A percentile compares a stretch with the other conserved stretches of the same genome.
phyloP scores from a whole-genome alignment of 2,797 vertebrate genomes.

The Trachops cirrhosus region DNA sequence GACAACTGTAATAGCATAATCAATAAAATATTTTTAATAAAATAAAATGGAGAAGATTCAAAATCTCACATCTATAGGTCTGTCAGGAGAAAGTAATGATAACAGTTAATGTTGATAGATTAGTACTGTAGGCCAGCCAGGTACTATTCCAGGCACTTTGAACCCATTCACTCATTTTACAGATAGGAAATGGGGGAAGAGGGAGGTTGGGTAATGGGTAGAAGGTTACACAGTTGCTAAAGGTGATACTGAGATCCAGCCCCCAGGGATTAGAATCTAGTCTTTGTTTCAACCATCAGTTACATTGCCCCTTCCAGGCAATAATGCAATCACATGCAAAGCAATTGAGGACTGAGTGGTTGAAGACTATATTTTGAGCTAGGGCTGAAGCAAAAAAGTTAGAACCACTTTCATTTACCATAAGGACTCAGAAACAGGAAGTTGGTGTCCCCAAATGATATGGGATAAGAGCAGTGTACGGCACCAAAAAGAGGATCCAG shows the following conservation, averaged over 20 bases:
- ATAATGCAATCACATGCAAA: background rate
- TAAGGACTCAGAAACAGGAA: background rate
- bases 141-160: background rate
- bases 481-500: background rate
- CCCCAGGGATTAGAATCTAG: background rate
- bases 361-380: background rate
- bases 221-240: background rate
- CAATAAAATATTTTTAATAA: background rate
- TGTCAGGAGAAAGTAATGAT: background rate
- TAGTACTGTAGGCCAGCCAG: background rate
- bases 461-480: background rate
- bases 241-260: background rate
- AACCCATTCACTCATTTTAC: background rate
- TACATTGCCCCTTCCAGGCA: too few species aligned
- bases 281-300: background rate
- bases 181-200: background rate
- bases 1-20: too few species aligned
- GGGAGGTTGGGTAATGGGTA: background rate
- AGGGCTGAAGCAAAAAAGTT: background rate
- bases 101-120: fast-evolving
- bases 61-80: background rate
- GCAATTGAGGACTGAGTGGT: background rate
- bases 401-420: background rate
- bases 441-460: background rate
- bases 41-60: background rate